Evolutionary conservation across 2,113 vertebrate genomes (phyloP).

Genomic region (Rostratula benghalensis): DNA sequence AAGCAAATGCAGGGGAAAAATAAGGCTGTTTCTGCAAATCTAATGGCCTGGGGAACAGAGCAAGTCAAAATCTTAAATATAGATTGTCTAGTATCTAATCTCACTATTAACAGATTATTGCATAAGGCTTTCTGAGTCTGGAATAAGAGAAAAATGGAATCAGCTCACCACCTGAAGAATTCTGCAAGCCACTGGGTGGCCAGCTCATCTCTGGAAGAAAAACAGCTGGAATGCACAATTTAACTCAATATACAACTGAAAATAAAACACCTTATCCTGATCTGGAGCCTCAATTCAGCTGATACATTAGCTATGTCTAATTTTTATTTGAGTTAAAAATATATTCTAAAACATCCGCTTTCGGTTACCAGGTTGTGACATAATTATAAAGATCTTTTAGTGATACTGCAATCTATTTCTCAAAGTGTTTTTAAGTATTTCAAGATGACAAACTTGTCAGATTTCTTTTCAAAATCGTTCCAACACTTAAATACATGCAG

Average conservation of each 20-base stretch:
- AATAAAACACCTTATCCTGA: background rate
- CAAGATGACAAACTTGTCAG: background rate
- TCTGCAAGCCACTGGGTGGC: background rate
- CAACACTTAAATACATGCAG: background rate
- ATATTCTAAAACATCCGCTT: background rate
- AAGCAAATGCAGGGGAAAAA: background rate
- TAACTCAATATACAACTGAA: background rate
- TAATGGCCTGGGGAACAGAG: background rate
- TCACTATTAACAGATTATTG: background rate
- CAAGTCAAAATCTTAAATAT: background rate
- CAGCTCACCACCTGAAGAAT: background rate
- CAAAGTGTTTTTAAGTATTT: background rate
- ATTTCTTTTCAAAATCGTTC: background rate
- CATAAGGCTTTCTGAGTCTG: background rate
- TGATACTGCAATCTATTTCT: fast-evolving
- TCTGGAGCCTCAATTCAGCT: background rate
- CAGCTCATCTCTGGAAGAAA: background rate
- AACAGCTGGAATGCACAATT: background rate
- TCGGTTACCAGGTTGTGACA: background rate
- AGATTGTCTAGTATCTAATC: background rate
- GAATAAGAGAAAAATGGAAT: background rate
- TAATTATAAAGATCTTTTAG: background rate
- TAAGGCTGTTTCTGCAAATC: background rate
- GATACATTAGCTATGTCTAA: background rate
- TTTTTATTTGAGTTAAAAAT: background rate